Evolutionary conservation across 1,140 invertebrate species (phyloP), one percentile per base, ranked within the genome.

Genomic region (Drosophila lini): DNA sequence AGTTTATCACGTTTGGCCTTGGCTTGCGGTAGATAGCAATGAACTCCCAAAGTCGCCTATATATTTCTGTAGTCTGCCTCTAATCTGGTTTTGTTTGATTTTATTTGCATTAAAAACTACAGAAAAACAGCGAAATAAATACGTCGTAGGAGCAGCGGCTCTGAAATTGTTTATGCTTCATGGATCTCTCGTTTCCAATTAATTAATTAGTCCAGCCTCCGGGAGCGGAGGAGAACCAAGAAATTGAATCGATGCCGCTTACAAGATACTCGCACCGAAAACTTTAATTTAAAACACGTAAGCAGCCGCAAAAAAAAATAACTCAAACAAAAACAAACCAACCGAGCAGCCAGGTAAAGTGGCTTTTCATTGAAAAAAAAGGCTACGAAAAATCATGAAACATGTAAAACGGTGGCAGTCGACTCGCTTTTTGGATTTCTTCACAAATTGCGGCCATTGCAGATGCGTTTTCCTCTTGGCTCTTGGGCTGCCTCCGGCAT

Each of bases 391-490:
- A 47, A 59, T 40, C 63, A 58, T 32, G 11, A 42, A 48, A 57
- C 22, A 53, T 57, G 57, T 38, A 63, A 47, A 64, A n/a, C 53
- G 36, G 53, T 56, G 47, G 47, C 69, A 38, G 28, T 47, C 34
- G 38, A 28, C 68, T 56, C 28, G 53, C n/a, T 64, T 58, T 75
- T 50, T 36, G 32, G 63, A 76, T 76, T 77, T 77, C 62, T 55
- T 76, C 73, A 73, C 69, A 77, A 69, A 55, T 77, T 77, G 74
- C 55, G 74, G 74, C 74, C 62, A 60, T 68, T 60, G 74, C 73
- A 76, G 74, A 76, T 67, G 62, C n/a, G 28, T 68, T 68, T 53
- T 41, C 31, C 52, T 31, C 53, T 22, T 31, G 48, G 5, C 68
- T n/a, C 63, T 32, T 32, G n/a, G 28, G 16, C n/a, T 40, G 40